Conservation (phyloP, 2,113 vertebrate species). For the Antennarius striatus region DNA sequence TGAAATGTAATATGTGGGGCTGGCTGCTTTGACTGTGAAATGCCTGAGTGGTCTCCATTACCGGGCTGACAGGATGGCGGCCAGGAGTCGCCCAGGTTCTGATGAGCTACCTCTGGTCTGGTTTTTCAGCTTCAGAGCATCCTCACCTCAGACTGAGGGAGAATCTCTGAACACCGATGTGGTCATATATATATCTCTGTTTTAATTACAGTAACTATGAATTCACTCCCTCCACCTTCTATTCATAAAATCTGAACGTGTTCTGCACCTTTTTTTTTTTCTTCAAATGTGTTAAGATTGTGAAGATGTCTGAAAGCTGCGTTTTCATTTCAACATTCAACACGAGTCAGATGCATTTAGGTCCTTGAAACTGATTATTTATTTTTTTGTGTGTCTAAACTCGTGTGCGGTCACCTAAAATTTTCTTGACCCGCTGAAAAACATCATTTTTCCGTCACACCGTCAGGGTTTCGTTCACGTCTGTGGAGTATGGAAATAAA, state of each 20-base stretch:
- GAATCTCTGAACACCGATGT: conserved; percentile 6
- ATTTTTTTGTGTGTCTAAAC: no score
- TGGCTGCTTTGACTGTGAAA: conserved; percentile 58
- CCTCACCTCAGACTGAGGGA: neutral
- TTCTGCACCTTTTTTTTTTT: neutral
- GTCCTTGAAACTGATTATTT: no score
- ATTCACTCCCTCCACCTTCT: no score
- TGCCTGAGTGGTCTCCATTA: conserved; percentile 57
- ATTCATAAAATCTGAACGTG: neutral
- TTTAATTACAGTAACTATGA: neutral
- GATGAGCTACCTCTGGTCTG: conserved; percentile 37
- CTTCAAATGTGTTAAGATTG: neutral
- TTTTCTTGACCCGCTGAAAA: no score
- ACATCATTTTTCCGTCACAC: no score
- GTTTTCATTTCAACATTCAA: no score
- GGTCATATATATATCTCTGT: conserved; percentile 7
- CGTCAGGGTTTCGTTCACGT: neutral
- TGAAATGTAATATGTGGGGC: conserved; percentile 55
- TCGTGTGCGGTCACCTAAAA: no score
- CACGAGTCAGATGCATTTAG: no score
- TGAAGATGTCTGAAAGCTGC: no score
- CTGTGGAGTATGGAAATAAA: no score
- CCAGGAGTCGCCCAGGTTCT: conserved; percentile 27
- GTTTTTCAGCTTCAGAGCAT: conserved; percentile 50
- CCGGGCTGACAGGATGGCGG: conserved; percentile 43